Evolutionary conservation across 2,888 invertebrate species (phyloP), one percentile per base, ranked within the genome.

Genomic region (Cyclophora punctaria): DNA sequence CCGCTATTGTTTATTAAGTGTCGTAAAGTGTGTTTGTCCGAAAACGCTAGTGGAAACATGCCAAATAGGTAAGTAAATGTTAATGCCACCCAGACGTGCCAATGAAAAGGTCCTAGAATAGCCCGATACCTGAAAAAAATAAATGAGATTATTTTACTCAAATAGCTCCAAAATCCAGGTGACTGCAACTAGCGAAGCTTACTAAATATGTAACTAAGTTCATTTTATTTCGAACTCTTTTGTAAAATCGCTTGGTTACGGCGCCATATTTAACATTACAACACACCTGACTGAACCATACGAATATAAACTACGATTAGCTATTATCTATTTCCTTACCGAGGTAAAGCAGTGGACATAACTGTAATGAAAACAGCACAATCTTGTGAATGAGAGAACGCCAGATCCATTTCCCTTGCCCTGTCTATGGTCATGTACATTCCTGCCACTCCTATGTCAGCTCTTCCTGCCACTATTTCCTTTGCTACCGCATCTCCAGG

Each of bases 21-120:
- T 5, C 80, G 86, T 20, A 94, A 71, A 0, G 93, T 91, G 52
- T 92, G 90, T 61, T 93, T 92, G 65, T 94, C 93, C 0, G 93
- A 94, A 68, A 93, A 94, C 0, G 93, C 91, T 47, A 95, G 83
- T 1, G 95, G 94, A 60, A 95, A 91, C 60, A 95, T 93, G 4
- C 91, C 94, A 1, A 94, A 87, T 35, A 95, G 76, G 65, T 95
- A 95, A 0, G 92, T 91, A 33, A 91, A 82, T 3, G 92, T 93
- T 7, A 95, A 72, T 2, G 93, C 90, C 33, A 94, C 75, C 95
- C 95, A 95, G 5, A 95, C 95, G 20, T 92, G 91, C 93, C 94
- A 94, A 61, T 94, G 93, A 66, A 95, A 95, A 0, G 95, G 95
- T 1, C 95, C 95, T 81, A 95, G 91, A 49, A 95, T 95, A 1